phyloP scores from a whole-genome alignment of 1,140 invertebrate genomes.

The Amyelois transitella region DNA sequence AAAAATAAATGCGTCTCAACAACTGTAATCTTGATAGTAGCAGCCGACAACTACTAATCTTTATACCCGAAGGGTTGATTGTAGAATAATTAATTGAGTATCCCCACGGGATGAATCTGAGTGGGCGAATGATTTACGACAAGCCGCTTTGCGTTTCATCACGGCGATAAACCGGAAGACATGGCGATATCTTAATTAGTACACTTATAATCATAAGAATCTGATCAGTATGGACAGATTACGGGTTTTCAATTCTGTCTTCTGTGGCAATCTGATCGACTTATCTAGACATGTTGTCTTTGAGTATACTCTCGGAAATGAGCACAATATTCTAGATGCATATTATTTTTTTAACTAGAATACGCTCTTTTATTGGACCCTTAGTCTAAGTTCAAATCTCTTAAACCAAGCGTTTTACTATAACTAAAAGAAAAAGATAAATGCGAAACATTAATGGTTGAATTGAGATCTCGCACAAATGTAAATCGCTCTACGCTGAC shows the following conservation, averaged over 20 bases:
- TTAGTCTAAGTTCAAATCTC: too few species aligned
- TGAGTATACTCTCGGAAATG: not conserved
- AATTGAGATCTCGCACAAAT: not conserved
- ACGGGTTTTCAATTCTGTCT: not conserved
- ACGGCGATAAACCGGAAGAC: slow-evolving; percentile 3
- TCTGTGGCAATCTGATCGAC: not conserved
- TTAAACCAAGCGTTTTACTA: not conserved
- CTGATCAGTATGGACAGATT: not conserved
- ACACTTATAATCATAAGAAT: not conserved
- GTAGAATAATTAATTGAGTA: slow-evolving; percentile 18
- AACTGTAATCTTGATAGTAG: not conserved
- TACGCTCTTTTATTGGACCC: too few species aligned
- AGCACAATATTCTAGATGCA: too few species aligned
- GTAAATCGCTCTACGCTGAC: not conserved
- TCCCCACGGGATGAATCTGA: slow-evolving; percentile 13
- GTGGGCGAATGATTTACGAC: slow-evolving; percentile 11
- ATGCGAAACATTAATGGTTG: not conserved
- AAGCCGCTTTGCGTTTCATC: slow-evolving; percentile 2
- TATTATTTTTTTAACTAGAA: too few species aligned
- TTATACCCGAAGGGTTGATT: slow-evolving; percentile 2
- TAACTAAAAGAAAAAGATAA: not conserved
- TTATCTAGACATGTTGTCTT: not conserved
- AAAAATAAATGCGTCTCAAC: not conserved
- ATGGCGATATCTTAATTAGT: not conserved
- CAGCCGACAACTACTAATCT: slow-evolving; percentile 1